Percentiles rank a stretch among this genome's conserved stretches.
Evolutionary conservation across 1,140 invertebrate species (phyloP).

Genomic region (Drosophila persimilis): DNA sequence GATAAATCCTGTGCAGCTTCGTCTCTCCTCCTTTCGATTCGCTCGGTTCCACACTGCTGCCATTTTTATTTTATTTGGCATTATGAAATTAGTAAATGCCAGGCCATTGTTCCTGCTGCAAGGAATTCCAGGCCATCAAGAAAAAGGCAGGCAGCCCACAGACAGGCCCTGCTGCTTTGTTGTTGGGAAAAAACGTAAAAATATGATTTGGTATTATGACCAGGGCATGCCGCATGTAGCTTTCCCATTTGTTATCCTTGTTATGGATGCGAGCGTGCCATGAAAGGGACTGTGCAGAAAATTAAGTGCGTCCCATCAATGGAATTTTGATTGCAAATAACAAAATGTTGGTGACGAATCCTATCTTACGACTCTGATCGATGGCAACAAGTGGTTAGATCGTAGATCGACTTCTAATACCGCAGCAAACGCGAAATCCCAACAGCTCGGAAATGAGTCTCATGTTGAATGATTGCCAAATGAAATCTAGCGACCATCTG

Average conservation of each 20-base stretch:
- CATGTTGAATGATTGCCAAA: background rate
- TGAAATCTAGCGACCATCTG: background rate
- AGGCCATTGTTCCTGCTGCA: constrained; percentile 39
- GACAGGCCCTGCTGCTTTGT: constrained; percentile 2
- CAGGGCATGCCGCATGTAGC: constrained; percentile 65
- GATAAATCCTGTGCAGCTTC: constrained; percentile 59
- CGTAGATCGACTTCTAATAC: no score
- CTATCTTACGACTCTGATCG: background rate
- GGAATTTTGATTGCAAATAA: constrained; percentile 75
- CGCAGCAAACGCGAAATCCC: background rate
- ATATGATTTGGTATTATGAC: constrained; percentile 76
- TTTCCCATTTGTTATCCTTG: constrained; percentile 70
- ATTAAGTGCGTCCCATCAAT: constrained; percentile 64
- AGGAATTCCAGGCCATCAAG: constrained; percentile 40
- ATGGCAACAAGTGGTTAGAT: constrained; percentile 25
- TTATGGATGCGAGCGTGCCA: constrained; percentile 64
- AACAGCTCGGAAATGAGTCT: background rate
- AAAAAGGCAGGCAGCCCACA: constrained; percentile 7
- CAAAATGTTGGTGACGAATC: constrained; percentile 11
- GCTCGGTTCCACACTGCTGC: constrained; percentile 14
- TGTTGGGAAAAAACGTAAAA: constrained; percentile 60
- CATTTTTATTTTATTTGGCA: constrained; percentile 73
- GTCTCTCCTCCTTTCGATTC: constrained; percentile 2
- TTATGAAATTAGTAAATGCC: constrained; percentile 75
- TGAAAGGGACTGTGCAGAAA: constrained; percentile 24